Evolutionary conservation across 2,888 invertebrate species (phyloP).

Genomic region (Chamaedrilus cognettii): DNA sequence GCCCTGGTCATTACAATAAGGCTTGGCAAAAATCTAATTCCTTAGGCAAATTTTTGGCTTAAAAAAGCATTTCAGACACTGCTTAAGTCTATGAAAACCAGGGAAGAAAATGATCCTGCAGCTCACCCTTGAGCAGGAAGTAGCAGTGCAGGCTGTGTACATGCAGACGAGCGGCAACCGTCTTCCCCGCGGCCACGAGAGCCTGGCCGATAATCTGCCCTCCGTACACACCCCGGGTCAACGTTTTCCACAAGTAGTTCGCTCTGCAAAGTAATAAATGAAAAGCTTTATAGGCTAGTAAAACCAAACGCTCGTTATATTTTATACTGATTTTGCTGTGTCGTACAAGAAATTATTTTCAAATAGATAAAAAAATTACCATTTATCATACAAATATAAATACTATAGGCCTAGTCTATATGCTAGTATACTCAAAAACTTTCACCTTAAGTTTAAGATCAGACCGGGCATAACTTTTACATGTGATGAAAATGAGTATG

Average conservation of each 20-base stretch:
- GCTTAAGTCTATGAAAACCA: no score
- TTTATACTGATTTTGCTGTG: no score
- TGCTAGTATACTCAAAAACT: conserved; percentile 3
- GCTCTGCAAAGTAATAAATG: conserved; percentile 21
- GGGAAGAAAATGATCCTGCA: no score
- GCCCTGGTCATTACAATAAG: no score
- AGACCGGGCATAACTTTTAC: no score
- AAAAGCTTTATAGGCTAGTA: not conserved
- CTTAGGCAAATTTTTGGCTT: no score
- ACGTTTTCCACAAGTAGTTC: conserved; percentile 46
- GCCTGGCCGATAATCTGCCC: conserved; percentile 61
- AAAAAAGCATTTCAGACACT: no score
- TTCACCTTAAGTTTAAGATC: no score
- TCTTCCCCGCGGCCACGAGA: conserved; percentile 56
- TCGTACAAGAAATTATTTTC: not conserved
- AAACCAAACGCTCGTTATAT: not conserved
- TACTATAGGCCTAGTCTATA: not conserved
- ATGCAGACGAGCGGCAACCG: conserved; percentile 53
- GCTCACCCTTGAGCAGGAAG: conserved; percentile 58
- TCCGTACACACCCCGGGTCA: conserved; percentile 55
- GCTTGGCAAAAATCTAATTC: no score
- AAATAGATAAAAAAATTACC: no score
- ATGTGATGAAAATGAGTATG: no score
- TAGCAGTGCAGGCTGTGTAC: conserved; percentile 60
- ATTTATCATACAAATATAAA: not conserved